phyloP scores from a whole-genome alignment of 2,888 invertebrate genomes.

The Drosophila siamana region DNA sequence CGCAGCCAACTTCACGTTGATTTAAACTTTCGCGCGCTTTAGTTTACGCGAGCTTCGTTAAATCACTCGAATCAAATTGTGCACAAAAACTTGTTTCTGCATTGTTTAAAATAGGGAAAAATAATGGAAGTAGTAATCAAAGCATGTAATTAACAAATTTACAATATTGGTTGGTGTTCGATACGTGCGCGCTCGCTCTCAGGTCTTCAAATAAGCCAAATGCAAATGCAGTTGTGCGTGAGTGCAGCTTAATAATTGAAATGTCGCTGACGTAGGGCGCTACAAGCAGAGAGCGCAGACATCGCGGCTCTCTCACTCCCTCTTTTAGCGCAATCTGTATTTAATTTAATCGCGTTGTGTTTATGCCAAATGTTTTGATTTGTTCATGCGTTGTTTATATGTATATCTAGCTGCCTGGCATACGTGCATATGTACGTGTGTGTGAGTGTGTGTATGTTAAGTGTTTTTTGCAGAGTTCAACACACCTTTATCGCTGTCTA shows the following conservation, averaged over 20 bases:
- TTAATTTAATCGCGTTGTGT: background rate
- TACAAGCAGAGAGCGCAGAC: background rate
- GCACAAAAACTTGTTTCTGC: background rate
- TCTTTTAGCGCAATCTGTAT: background rate
- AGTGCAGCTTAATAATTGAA: too few relatives aligned
- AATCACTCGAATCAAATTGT: background rate
- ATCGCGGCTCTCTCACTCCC: background rate
- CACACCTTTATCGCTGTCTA: conserved; percentile 70
- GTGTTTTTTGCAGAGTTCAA: conserved; percentile 66
- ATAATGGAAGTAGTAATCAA: too few relatives aligned
- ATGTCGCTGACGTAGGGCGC: background rate
- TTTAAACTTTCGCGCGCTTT: conserved; percentile 4
- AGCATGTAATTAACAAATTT: too few relatives aligned
- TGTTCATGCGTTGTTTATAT: background rate
- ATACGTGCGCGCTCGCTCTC: too few relatives aligned
- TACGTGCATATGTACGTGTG: background rate
- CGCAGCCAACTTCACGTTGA: conserved; percentile 28
- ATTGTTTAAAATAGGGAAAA: too few relatives aligned
- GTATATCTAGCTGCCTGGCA: background rate
- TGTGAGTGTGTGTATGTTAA: conserved; percentile 4
- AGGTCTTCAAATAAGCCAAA: too few relatives aligned
- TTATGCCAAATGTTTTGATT: conserved; percentile 14
- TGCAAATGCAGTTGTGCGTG: too few relatives aligned
- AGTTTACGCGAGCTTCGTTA: background rate
- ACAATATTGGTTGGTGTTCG: background rate